Evolutionary conservation across 2,888 invertebrate species (phyloP).

Genomic region (Lochmaea capreae): DNA sequence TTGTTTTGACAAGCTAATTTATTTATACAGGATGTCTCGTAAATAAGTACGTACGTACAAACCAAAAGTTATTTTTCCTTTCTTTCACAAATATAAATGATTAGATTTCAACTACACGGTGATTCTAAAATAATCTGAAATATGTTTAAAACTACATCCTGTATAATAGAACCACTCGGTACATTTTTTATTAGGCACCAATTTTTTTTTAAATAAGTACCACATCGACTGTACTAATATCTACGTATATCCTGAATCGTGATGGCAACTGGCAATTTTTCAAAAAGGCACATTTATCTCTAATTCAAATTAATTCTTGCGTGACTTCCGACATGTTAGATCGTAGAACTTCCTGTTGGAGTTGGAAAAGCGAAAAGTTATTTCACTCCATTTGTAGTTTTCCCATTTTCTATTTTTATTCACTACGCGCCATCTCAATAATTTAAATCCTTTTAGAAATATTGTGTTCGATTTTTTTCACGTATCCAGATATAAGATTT

Average conservation of each 20-base stretch:
- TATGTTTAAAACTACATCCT: too few relatives aligned
- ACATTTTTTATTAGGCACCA: too few relatives aligned
- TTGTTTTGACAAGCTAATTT: too few relatives aligned
- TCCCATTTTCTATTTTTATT: constrained; percentile 33
- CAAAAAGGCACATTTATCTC: constrained; percentile 31
- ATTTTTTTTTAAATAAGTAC: too few relatives aligned
- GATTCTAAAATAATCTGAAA: too few relatives aligned
- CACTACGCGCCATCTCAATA: constrained; percentile 11
- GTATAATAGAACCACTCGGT: too few relatives aligned
- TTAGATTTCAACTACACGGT: too few relatives aligned
- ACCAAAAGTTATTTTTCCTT: too few relatives aligned
- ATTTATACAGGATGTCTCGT: too few relatives aligned
- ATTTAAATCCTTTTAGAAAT: background rate
- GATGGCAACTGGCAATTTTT: constrained; percentile 24
- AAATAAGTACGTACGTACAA: too few relatives aligned
- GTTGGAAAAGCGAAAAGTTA: constrained; percentile 29
- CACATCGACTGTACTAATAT: background rate
- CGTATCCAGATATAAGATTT: too few relatives aligned
- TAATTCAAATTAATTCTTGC: constrained; percentile 41
- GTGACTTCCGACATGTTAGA: constrained; percentile 38
- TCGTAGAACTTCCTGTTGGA: constrained; percentile 29
- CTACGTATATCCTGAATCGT: constrained; percentile 16
- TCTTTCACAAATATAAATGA: too few relatives aligned
- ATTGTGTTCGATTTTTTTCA: background rate
- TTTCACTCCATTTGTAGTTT: constrained; percentile 39